Evolutionary conservation across 2,888 invertebrate genomes (phyloP), one percentile per base, ranked within the genome.

Genomic region (Macaria notata): DNA sequence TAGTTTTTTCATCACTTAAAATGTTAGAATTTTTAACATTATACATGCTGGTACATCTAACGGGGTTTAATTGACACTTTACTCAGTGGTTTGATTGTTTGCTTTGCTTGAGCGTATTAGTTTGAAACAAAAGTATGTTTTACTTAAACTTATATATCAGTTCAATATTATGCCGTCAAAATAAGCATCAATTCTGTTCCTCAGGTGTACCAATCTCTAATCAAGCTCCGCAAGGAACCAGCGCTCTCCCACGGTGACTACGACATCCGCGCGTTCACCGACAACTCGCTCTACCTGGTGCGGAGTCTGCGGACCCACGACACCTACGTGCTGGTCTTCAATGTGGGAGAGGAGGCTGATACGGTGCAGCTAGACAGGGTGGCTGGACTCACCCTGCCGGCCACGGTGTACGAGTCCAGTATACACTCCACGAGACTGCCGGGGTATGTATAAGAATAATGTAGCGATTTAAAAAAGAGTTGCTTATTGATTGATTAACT

Each of bases 201-300:
- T 9, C 9, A 88, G 88, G 85, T 94, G 0, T 95, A 94, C 70
- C 93, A 93, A 73, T 79, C 82, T 0, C 70, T 95, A 56, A 86
- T 90, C 1, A 68, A 76, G 1, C 75, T 94, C 0, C 92, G 94
- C 42, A 84, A 83, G 46, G 84, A 86, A 41, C 68, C 78, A 0
- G 80, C 92, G 0, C 69, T 92, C 3, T 74, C 78, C 0, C 78
- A 83, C 33, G 93, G 92, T 0, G 83, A 82, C n/a, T 79, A 87
- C 52, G 76, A 85, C 41, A 81, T 92, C 46, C 72, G 82, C 33
- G 83, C 88, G 0, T 62, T 88, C 1, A 79, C 88, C 0, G 79
- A 82, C 47, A 88, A 86, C 3, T 69, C 72, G 4, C 74, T 84
- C 59, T 76, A 86, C 63, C 64, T 87, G n/a, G 80, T 83, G 39